Percentiles rank a stretch among this genome's conserved stretches.
Conservation (phyloP, 1,140 invertebrate species). For the Diachasma alloeum region DNA sequence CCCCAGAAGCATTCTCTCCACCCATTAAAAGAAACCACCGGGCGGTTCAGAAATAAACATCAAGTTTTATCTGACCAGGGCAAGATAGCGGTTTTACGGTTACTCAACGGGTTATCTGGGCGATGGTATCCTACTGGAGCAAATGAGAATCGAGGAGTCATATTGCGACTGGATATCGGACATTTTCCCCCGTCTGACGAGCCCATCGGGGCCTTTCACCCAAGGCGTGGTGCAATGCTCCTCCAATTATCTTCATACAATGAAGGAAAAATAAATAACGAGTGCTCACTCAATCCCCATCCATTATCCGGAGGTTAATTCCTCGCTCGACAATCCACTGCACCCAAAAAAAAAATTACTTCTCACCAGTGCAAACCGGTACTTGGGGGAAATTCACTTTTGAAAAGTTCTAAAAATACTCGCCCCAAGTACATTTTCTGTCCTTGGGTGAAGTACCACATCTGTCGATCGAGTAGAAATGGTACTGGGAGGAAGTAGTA, state of each 20-base stretch:
- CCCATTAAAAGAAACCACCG: no score
- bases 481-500: no score
- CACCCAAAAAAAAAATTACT: no score
- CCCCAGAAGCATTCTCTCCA: no score
- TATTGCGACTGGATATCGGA: constrained; percentile 1
- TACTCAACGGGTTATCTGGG: constrained; percentile 2
- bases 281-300: background rate
- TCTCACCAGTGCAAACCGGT: no score
- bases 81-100: constrained; percentile 1
- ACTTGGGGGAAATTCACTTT: no score
- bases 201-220: constrained; percentile 49
- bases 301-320: background rate
- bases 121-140: constrained; percentile 12
- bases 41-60: background rate
- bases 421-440: no score
- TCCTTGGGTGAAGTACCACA: no score
- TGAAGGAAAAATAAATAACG: background rate
- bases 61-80: background rate
- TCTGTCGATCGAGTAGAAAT: no score
- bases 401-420: no score
- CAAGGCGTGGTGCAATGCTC: constrained; percentile 55
- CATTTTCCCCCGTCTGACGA: constrained; percentile 34
- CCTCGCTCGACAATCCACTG: background rate
- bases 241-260: constrained; percentile 17
- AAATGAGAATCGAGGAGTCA: background rate